Percentiles rank a stretch among this genome's conserved stretches.
Conservation (phyloP, 2,797 vertebrate species). For the Protosalanx chinensis region DNA sequence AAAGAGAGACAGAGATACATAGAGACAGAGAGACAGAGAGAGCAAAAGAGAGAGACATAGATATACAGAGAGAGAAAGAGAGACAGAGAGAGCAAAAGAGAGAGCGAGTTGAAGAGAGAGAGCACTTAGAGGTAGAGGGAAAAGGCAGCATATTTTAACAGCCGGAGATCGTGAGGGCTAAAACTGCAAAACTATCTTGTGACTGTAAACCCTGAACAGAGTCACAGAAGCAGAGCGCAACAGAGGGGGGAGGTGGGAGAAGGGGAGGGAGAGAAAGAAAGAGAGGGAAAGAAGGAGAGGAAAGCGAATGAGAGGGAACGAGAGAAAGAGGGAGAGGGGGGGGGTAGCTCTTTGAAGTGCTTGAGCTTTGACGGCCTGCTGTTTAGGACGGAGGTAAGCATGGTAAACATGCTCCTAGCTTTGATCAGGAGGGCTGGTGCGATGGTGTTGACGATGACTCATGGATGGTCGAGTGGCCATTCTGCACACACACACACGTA, state of each 20-base stretch:
- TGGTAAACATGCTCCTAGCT: slow-evolving; percentile 56
- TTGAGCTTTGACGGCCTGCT: slow-evolving; percentile 40
- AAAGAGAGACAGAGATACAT: too few species aligned
- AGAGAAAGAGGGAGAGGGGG: background rate
- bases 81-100: too few species aligned
- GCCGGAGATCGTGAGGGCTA: background rate
- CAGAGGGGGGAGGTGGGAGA: slow-evolving; percentile 45
- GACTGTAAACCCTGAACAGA: background rate
- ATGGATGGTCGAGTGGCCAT: slow-evolving; percentile 43
- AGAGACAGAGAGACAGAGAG: too few species aligned
- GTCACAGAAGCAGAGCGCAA: background rate
- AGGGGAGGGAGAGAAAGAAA: slow-evolving; percentile 39
- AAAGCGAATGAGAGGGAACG: slow-evolving; percentile 1
- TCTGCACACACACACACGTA: slow-evolving; percentile 8
- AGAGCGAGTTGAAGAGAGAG: too few species aligned
- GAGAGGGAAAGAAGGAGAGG: background rate
- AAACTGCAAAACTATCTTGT: background rate
- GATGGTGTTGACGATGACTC: slow-evolving; percentile 54
- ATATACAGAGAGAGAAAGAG: too few species aligned
- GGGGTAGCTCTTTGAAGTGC: background rate
- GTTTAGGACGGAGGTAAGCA: slow-evolving; percentile 59
- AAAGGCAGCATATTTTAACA: slow-evolving; percentile 44
- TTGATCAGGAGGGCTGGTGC: slow-evolving; percentile 55
- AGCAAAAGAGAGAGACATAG: too few species aligned
- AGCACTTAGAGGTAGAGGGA: too few species aligned